phyloP scores from a whole-genome alignment of 1,140 invertebrate genomes.

The Brachionus paranguensis region DNA sequence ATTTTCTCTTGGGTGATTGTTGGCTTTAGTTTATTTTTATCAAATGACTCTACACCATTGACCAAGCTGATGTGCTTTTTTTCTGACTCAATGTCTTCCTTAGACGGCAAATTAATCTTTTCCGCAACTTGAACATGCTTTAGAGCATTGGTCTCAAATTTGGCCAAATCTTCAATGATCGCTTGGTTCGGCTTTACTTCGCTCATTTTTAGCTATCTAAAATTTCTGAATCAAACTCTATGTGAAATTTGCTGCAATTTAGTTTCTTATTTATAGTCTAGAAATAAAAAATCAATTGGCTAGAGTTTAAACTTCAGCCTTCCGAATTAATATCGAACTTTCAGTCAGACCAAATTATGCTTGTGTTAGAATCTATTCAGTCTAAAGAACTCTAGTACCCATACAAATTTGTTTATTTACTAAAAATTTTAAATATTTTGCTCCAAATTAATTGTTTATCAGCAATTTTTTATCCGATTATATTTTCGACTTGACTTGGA shows the following conservation, averaged over 20 bases:
- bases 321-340: not conserved
- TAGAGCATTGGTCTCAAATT: slow-evolving; percentile 7
- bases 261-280: slow-evolving; percentile 1
- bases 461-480: not conserved
- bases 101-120: slow-evolving; percentile 11
- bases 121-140: slow-evolving; percentile 19
- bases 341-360: not conserved
- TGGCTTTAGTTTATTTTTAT: slow-evolving; percentile 20
- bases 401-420: slow-evolving; percentile 14
- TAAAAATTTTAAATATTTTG: not conserved
- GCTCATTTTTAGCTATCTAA: slow-evolving; percentile 18
- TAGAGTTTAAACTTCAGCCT: not conserved
- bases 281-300: not conserved
- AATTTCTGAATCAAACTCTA: not conserved
- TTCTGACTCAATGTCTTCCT: slow-evolving; percentile 14
- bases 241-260: not conserved
- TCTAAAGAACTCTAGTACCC: not conserved
- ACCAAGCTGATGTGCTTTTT: slow-evolving; percentile 15
- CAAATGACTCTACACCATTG: not conserved
- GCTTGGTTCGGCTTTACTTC: not conserved
- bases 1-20: slow-evolving; percentile 29
- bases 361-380: not conserved
- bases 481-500: not conserved
- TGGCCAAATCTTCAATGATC: slow-evolving; percentile 7
- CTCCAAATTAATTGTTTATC: slow-evolving; percentile 7